phyloP scores from a whole-genome alignment of 2,113 vertebrate species.

The Apus apus region DNA sequence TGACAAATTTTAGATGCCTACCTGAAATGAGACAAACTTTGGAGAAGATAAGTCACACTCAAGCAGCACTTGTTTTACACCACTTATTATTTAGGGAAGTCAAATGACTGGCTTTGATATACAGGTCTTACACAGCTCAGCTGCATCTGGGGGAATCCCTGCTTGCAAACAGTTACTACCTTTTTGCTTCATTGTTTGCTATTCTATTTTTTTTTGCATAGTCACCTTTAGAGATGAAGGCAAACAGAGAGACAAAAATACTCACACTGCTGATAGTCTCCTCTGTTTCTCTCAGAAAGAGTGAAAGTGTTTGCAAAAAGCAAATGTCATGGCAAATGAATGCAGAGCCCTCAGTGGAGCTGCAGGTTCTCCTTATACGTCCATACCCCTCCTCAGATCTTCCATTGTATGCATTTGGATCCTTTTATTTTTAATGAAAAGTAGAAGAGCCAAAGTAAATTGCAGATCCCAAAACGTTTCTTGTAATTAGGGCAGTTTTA shows the following conservation, averaged over 20 bases:
- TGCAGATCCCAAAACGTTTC: not conserved
- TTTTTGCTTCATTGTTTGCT: no score
- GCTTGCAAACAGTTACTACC: not conserved
- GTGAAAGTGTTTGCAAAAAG: not conserved
- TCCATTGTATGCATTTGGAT: not conserved
- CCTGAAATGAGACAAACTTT: not conserved
- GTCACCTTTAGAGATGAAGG: not conserved
- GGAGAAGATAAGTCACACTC: not conserved
- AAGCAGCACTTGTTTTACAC: not conserved
- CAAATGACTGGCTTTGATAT: not conserved
- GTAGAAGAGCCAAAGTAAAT: not conserved
- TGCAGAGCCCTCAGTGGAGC: not conserved
- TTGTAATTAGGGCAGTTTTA: not conserved
- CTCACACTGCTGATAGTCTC: accelerated
- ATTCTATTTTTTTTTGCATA: not conserved
- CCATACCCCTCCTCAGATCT: not conserved
- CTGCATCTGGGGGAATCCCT: not conserved
- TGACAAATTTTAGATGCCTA: not conserved
- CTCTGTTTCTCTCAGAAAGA: not conserved
- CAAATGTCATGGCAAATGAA: not conserved
- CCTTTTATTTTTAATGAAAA: not conserved
- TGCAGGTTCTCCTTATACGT: not conserved
- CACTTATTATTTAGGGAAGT: not conserved
- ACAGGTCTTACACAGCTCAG: not conserved
- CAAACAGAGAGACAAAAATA: not conserved